These are phyloP conservation scores for Oophaga pumilio DNA, from an alignment of 2,113 vertebrate genomes.

Conservation along the genomic window DNA sequence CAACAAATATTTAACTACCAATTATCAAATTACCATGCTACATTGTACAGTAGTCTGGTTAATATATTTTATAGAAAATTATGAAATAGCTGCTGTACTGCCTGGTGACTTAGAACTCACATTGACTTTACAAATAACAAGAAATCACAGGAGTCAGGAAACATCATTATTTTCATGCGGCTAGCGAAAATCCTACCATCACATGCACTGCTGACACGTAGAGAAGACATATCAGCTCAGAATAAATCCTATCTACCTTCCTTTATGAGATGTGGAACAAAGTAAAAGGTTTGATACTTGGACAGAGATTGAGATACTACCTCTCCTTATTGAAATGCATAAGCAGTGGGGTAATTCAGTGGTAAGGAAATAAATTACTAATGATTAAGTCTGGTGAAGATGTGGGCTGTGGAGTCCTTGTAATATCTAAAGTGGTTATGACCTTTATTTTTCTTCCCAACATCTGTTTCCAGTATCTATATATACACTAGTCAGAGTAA, in stretches of 20 bases:
- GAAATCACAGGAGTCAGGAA: neutral
- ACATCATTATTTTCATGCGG: conserved; percentile 24
- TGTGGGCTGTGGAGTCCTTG: too few relatives aligned
- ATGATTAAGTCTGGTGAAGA: neutral
- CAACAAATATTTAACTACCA: too few relatives aligned
- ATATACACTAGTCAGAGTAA: too few relatives aligned
- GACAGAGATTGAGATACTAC: neutral
- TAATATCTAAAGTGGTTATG: too few relatives aligned
- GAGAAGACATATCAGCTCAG: neutral
- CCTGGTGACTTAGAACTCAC: neutral
- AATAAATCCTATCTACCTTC: neutral
- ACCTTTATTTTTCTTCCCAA: too few relatives aligned
- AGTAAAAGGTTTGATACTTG: conserved; percentile 2
- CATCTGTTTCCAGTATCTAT: too few relatives aligned
- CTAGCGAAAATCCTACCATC: neutral
- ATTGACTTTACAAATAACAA: neutral
- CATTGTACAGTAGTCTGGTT: neutral
- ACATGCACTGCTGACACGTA: neutral
- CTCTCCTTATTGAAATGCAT: too few relatives aligned
- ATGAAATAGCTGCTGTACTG: neutral
- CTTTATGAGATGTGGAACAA: conserved; percentile 16
- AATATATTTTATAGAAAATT: neutral
- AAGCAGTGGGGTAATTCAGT: neutral
- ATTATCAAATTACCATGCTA: neutral
- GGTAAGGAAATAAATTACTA: neutral